phyloP scores from a whole-genome alignment of 2,888 invertebrate genomes.

The Phyllotreta striolata region DNA sequence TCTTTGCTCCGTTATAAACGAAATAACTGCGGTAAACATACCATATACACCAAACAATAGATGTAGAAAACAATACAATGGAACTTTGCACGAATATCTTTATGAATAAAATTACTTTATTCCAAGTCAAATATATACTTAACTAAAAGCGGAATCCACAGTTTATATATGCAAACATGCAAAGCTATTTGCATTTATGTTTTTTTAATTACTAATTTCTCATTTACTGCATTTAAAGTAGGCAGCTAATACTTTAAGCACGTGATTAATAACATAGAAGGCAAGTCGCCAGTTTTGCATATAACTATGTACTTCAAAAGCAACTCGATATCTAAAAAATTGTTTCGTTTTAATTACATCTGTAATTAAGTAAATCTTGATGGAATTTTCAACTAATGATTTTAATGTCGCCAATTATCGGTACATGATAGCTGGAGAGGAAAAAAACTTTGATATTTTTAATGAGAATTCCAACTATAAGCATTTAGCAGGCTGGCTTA shows the following conservation, averaged over 20 bases:
- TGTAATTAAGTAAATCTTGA: conserved; percentile 14
- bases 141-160: conserved; percentile 16
- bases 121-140: conserved; percentile 13
- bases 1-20: no score
- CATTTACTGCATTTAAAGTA: conserved; percentile 22
- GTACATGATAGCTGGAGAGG: neutral
- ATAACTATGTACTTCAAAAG: conserved; percentile 17
- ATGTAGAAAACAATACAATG: neutral
- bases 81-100: conserved; percentile 9
- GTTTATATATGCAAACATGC: conserved; percentile 22
- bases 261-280: conserved; percentile 19
- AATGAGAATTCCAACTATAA: no score
- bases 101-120: conserved; percentile 20
- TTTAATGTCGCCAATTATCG: conserved; percentile 17
- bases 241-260: conserved; percentile 17
- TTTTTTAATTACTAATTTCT: conserved; percentile 22
- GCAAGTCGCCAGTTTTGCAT: conserved; percentile 15
- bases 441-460: no score
- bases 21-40: no score
- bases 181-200: conserved; percentile 21
- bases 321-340: conserved; percentile 14
- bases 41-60: conserved; percentile 1
- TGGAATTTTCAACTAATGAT: conserved; percentile 5
- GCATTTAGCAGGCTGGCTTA: no score
- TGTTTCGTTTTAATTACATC: conserved; percentile 12